Percentiles rank a stretch among this genome's conserved stretches.
Conservation (phyloP, 2,797 vertebrate genomes). For the Syngnathus acus region DNA sequence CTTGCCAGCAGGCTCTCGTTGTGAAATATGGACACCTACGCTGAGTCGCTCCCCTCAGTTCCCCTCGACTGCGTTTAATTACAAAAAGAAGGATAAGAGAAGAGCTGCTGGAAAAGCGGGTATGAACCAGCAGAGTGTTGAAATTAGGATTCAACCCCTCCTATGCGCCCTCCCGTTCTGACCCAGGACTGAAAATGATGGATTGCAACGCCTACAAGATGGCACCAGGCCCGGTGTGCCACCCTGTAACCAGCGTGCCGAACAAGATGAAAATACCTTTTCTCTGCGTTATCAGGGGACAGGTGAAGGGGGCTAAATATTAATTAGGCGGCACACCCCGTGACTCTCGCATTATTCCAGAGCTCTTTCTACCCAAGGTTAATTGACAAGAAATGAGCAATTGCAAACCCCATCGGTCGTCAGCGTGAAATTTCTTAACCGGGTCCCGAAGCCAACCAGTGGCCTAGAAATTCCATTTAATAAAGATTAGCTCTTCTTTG, state of each 20-base stretch:
- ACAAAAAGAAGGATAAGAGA: constrained; percentile 67
- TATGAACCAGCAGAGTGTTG: constrained; percentile 18
- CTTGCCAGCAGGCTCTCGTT: constrained; percentile 20
- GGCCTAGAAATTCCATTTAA: constrained; percentile 76
- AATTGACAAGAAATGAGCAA: constrained; percentile 55
- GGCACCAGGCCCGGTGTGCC: constrained; percentile 17
- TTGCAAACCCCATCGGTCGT: constrained; percentile 26
- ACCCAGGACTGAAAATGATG: constrained; percentile 44
- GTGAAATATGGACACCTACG: constrained; percentile 62
- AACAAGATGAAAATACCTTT: constrained; percentile 32
- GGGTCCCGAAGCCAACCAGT: constrained; percentile 57
- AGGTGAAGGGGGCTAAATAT: constrained; percentile 41
- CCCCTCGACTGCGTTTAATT: constrained; percentile 73
- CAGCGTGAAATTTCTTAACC: constrained; percentile 52
- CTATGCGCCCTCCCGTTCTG: constrained; percentile 1
- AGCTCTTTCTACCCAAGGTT: constrained; percentile 49
- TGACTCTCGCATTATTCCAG: constrained; percentile 23
- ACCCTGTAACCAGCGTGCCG: constrained; percentile 13
- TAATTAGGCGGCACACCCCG: constrained; percentile 20
- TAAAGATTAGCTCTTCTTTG: constrained; percentile 69
- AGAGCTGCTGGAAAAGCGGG: constrained; percentile 21
- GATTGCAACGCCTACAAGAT: constrained; percentile 43
- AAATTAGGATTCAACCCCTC: constrained; percentile 37
- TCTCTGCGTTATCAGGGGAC: constrained; percentile 26
- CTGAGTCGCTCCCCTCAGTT: constrained; percentile 49